Conservation (phyloP, 1,140 invertebrate species). For the Drosophila subpulchrella region DNA sequence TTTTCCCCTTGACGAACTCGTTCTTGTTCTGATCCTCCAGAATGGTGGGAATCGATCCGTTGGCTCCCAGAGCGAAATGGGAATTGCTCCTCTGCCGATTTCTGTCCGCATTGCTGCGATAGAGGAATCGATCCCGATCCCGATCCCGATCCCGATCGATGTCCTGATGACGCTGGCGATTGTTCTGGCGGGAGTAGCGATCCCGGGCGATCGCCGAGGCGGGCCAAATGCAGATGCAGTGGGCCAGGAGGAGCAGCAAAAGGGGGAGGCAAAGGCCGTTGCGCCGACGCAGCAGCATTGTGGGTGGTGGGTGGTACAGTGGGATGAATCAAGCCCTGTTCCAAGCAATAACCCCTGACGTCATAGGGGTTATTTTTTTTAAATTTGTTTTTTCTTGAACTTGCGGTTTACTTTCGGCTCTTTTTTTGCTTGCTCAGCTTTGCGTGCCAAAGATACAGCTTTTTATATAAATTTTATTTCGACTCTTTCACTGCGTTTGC, state of each 20-base stretch:
- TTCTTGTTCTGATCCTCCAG: conserved; percentile 68
- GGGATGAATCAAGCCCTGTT: conserved; percentile 35
- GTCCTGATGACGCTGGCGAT: conserved; percentile 43
- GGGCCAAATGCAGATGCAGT: conserved; percentile 62
- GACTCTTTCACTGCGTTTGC: conserved; percentile 74
- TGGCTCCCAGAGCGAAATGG: conserved; percentile 18
- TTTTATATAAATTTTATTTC: conserved; percentile 57
- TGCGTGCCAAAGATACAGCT: conserved; percentile 70
- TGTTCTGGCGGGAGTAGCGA: conserved; percentile 55
- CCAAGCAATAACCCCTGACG: conserved; percentile 50
- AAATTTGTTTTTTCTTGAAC: not conserved
- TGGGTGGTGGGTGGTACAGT: conserved; percentile 3
- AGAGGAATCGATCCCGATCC: conserved; percentile 27
- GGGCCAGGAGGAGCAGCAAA: conserved; percentile 52
- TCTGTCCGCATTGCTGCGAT: conserved; percentile 31
- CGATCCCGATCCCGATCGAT: conserved; percentile 27
- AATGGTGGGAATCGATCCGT: conserved; percentile 19
- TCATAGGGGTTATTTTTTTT: conserved; percentile 41
- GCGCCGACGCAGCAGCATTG: conserved; percentile 45
- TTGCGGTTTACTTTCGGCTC: conserved; percentile 15
- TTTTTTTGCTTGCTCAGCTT: conserved; percentile 57
- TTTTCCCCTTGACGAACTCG: conserved; percentile 84
- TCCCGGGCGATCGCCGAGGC: conserved; percentile 58
- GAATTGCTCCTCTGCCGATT: conserved; percentile 23
- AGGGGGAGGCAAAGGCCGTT: conserved; percentile 49